These are phyloP conservation scores for Bradypodion ventrale DNA, from an alignment of 2,797 vertebrate genomes.

Conservation along the genomic window DNA sequence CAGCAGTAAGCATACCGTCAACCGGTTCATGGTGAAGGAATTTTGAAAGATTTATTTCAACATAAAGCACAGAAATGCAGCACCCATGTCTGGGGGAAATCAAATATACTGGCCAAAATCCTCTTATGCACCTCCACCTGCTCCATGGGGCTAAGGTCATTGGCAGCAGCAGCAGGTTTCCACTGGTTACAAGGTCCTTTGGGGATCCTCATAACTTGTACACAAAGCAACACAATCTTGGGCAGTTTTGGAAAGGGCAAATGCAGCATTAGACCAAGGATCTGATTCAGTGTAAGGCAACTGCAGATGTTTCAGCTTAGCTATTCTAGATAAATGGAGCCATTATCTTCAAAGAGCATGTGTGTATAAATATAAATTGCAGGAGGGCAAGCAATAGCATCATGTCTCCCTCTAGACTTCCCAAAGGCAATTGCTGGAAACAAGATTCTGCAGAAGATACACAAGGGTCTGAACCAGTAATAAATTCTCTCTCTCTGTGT, in stretches of 20 bases:
- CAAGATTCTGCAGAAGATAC: neutral
- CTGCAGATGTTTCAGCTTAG: neutral
- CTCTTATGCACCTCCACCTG: neutral
- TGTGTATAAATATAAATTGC: neutral
- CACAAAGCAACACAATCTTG: neutral
- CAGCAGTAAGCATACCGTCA: neutral
- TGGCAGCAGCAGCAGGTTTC: neutral
- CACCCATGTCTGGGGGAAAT: neutral
- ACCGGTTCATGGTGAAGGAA: neutral
- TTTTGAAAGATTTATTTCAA: neutral
- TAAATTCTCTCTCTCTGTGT: too few relatives aligned
- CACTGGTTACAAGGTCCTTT: neutral
- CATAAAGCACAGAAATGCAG: neutral
- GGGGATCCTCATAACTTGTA: too few relatives aligned
- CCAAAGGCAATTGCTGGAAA: neutral
- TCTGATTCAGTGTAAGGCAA: neutral
- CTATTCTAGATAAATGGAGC: neutral
- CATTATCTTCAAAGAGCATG: neutral
- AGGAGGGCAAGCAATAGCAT: neutral
- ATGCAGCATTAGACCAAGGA: neutral
- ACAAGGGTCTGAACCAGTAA: neutral
- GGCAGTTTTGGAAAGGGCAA: neutral
- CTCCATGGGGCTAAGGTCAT: neutral
- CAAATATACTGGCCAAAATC: neutral
- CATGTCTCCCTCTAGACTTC: neutral